A percentile compares a stretch with the other conserved stretches of the same genome.
phyloP scores from a whole-genome alignment of 2,797 vertebrate genomes.

The Synaphobranchus kaupii region DNA sequence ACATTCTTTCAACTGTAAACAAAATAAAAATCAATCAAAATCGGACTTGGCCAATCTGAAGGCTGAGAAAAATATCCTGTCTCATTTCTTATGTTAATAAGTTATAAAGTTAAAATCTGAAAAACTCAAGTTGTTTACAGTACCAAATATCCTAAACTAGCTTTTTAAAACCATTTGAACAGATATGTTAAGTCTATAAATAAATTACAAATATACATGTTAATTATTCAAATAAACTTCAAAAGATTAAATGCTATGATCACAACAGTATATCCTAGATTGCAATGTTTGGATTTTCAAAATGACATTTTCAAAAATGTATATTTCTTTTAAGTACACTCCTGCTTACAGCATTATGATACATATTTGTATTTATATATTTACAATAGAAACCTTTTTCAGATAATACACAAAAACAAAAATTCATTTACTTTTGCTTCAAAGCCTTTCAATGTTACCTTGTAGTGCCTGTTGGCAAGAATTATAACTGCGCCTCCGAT shows the following conservation, averaged over 20 bases:
- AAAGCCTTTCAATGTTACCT: conserved; percentile 52
- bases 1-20: conserved; percentile 78
- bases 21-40: conserved; percentile 71
- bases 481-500: neutral
- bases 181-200: conserved; percentile 90
- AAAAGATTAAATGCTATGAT: conserved; percentile 75
- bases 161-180: conserved; percentile 76
- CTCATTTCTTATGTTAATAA: conserved; percentile 88
- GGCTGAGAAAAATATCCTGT: conserved; percentile 61
- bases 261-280: conserved; percentile 84
- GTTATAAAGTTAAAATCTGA: conserved; percentile 79
- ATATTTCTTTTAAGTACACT: conserved; percentile 67
- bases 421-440: conserved; percentile 50
- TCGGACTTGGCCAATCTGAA: conserved; percentile 56
- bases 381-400: conserved; percentile 87
- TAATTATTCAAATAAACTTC: conserved; percentile 85
- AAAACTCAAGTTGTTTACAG: conserved; percentile 76
- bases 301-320: conserved; percentile 65
- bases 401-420: conserved; percentile 68
- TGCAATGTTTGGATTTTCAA: conserved; percentile 70
- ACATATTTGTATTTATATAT: conserved; percentile 85
- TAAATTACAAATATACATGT: conserved; percentile 98
- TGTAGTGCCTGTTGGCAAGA: neutral
- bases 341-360: conserved; percentile 73
- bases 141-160: conserved; percentile 78